phyloP scores from a whole-genome alignment of 2,888 invertebrate genomes.

The Globia sparganii region DNA sequence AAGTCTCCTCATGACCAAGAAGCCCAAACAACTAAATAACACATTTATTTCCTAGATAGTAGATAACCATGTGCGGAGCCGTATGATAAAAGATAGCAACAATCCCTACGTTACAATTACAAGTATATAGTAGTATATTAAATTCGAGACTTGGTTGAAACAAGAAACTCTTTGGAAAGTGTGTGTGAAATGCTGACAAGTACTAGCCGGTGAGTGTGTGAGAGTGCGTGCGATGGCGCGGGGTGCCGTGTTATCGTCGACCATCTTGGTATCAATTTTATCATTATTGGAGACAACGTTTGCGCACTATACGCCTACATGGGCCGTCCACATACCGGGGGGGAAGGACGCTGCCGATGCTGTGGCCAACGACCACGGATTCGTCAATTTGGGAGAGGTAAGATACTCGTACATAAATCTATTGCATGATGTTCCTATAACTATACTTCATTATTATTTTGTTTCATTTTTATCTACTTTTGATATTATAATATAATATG shows the following conservation, averaged over 20 bases:
- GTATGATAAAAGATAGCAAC: conserved; percentile 60
- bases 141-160: conserved; percentile 60
- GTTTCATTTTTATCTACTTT: not conserved
- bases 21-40: not conserved
- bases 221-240: conserved; percentile 85
- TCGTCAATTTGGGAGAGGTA: conserved; percentile 96
- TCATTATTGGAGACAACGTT: conserved; percentile 75
- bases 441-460: not conserved
- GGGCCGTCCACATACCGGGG: conserved; percentile 95
- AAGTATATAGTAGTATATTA: conserved; percentile 44
- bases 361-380: conserved; percentile 95
- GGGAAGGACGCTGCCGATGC: conserved; percentile 92
- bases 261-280: conserved; percentile 79
- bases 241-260: conserved; percentile 78
- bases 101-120: conserved; percentile 64
- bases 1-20: conserved; percentile 4
- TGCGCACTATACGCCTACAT: conserved; percentile 94
- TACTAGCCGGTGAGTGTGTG: conserved; percentile 87
- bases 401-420: conserved; percentile 76
- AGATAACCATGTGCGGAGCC: conserved; percentile 49
- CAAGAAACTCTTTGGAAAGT: conserved; percentile 69
- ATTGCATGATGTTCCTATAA: not conserved
- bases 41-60: conserved; percentile 38
- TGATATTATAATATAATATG: not conserved
- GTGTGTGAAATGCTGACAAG: conserved; percentile 88